A percentile compares a stretch with the other conserved stretches of the same genome.
These are phyloP conservation scores for Marasmarcha lunaedactyla DNA, from an alignment of 2,888 invertebrate species.

Conservation along the genomic window DNA sequence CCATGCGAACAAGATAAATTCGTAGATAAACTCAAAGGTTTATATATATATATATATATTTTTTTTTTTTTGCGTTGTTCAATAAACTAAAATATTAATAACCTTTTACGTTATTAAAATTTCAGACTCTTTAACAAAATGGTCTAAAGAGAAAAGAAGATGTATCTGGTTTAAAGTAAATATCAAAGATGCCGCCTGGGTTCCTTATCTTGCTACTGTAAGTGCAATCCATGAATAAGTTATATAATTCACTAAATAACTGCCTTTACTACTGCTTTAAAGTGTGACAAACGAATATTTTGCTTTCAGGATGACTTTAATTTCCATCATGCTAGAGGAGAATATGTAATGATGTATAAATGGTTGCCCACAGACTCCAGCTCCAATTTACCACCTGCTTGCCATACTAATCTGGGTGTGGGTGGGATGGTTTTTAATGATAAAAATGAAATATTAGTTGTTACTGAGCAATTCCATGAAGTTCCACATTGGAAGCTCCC, in stretches of 20 bases:
- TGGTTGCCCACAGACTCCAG: conserved; percentile 78
- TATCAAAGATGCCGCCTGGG: conserved; percentile 77
- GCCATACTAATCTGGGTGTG: conserved; percentile 84
- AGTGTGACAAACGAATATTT: not conserved
- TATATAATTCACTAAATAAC: too few species aligned
- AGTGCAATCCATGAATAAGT: conserved; percentile 11
- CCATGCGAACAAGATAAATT: conserved; percentile 64
- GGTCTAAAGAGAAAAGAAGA: conserved; percentile 74
- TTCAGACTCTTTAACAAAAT: conserved; percentile 77
- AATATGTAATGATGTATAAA: conserved; percentile 82
- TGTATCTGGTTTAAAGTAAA: conserved; percentile 87
- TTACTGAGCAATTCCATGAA: conserved; percentile 77
- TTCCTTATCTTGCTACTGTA: conserved; percentile 80
- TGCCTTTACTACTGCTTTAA: too few species aligned
- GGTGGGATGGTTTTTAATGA: conserved; percentile 89
- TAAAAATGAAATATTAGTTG: conserved; percentile 81
- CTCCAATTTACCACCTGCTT: conserved; percentile 79
- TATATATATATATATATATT: conserved; percentile 16
- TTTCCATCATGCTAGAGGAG: conserved; percentile 87
- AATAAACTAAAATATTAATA: not conserved
- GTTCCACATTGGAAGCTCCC: conserved; percentile 87
- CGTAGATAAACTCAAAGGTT: conserved; percentile 70
- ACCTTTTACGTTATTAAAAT: too few species aligned
- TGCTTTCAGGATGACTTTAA: conserved; percentile 78
- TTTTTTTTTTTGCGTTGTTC: not conserved